Base-by-base conservation (phyloP, 1,140 invertebrate species). In the Charaxes varanes region DNA sequence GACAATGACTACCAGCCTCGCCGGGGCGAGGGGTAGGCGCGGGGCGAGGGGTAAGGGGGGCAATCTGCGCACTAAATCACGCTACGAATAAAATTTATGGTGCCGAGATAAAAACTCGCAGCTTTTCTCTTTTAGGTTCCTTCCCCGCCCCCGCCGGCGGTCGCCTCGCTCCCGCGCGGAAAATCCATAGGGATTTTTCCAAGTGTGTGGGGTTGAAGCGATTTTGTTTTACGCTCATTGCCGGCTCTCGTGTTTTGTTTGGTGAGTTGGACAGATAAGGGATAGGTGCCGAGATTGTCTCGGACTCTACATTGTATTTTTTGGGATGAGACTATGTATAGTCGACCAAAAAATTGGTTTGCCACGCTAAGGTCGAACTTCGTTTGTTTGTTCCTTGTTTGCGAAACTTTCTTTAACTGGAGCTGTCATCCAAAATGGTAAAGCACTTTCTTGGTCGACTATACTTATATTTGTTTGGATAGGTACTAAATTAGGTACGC, bases 21-120 rank as follows among this genome's bases (percentile, higher is more conserved):
- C 71, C 68, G 62, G 62, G 66, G 71, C 64, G 78, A 69, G 74
- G 74, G 67, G 76, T 76, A 80, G 76, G 77, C 79, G 70, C 73
- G 73, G 73, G 73, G 61, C 30, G 58, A 41, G 65, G 52, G 42
- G 61, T 35, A 61, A 58, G 71, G 62, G 72, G 65, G 73, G 76
- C 79, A 85, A 85, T 85, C 84, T 85, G 73, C 70, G 82, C 84
- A 83, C 80, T 85, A 85, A 85, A 85, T 85, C 84, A 85, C 82
- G 84, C 81, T 85, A 82, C 84, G 84, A 85, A 85, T 85, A 85
- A 85, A 85, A 85, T 85, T 85, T 85, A 85, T 85, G 84, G 84
- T 74, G 76, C 77, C 82, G 80, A 85, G 84, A 85, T 85, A 85
- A 85, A 85, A 85, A 85, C 84, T 84, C 84, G 84, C 82, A 85